Percentiles rank a stretch among this genome's conserved stretches.
phyloP scores from a whole-genome alignment of 2,888 invertebrate genomes.

The Caenorhabditis doughertyi region DNA sequence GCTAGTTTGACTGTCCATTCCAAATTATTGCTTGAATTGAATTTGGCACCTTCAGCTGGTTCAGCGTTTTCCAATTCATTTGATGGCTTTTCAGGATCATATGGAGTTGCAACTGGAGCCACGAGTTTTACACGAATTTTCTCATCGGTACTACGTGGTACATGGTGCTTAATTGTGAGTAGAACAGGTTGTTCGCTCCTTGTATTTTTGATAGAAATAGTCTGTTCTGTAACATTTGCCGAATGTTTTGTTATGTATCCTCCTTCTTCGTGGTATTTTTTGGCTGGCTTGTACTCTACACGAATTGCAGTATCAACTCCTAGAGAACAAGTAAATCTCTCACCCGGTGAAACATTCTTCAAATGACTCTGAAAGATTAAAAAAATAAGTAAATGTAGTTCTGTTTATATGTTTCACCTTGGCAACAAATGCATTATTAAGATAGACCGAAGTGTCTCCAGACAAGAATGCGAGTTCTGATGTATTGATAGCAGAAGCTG shows the following conservation, averaged over 20 bases:
- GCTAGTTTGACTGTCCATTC: constrained; percentile 73
- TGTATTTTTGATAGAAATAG: constrained; percentile 74
- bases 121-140: constrained; percentile 75
- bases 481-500: constrained; percentile 73
- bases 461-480: constrained; percentile 74
- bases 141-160: constrained; percentile 78
- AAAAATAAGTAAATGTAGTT: neutral
- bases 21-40: constrained; percentile 68
- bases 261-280: constrained; percentile 82
- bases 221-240: constrained; percentile 71
- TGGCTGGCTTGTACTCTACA: constrained; percentile 83
- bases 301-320: constrained; percentile 83
- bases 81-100: constrained; percentile 29
- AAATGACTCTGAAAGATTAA: constrained; percentile 69
- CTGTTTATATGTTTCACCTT: constrained; percentile 58
- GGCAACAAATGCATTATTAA: constrained; percentile 76
- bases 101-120: constrained; percentile 46
- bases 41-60: constrained; percentile 57
- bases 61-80: constrained; percentile 34
- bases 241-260: constrained; percentile 72
- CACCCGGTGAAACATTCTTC: constrained; percentile 83
- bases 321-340: constrained; percentile 82
- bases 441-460: constrained; percentile 76
- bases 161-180: constrained; percentile 73
- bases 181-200: constrained; percentile 65